Percentiles rank a stretch among this genome's conserved stretches.
These are phyloP conservation scores for Folsomia manolachei DNA, from an alignment of 2,888 invertebrate species.

Conservation along the genomic window DNA sequence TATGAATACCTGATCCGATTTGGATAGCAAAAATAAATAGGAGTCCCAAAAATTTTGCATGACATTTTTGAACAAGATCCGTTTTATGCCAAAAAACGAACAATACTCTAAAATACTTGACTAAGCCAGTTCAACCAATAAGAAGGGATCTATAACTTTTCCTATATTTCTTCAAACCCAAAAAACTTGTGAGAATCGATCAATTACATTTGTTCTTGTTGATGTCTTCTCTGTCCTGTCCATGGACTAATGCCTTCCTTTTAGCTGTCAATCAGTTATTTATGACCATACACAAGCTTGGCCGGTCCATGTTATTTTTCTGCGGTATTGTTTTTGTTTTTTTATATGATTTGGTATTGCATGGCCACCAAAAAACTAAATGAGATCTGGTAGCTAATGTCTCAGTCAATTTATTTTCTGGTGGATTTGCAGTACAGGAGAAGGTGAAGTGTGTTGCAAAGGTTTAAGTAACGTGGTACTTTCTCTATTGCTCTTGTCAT, in stretches of 20 bases:
- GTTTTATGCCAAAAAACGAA: too few species aligned
- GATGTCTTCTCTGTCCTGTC: background rate
- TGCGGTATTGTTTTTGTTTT: background rate
- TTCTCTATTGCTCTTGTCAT: too few species aligned
- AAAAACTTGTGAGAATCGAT: background rate
- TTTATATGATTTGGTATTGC: too few species aligned
- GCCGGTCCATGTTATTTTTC: background rate
- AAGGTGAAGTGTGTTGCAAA: background rate
- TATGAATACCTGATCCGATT: background rate
- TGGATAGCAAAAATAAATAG: too few species aligned
- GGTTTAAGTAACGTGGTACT: background rate
- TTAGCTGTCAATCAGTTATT: conserved; percentile 8
- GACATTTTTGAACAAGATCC: too few species aligned
- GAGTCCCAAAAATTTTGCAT: too few species aligned
- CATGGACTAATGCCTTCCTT: background rate
- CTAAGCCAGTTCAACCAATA: too few species aligned
- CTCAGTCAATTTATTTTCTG: conserved; percentile 2
- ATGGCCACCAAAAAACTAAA: background rate
- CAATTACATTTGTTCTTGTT: conserved; percentile 1
- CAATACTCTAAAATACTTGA: too few species aligned
- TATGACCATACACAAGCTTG: background rate
- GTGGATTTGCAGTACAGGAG: background rate
- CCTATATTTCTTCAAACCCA: background rate
- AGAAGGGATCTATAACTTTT: too few species aligned
- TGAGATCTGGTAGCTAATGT: conserved; percentile 7